phyloP scores from a whole-genome alignment of 2,113 vertebrate genomes.

The Caloenas nicobarica region DNA sequence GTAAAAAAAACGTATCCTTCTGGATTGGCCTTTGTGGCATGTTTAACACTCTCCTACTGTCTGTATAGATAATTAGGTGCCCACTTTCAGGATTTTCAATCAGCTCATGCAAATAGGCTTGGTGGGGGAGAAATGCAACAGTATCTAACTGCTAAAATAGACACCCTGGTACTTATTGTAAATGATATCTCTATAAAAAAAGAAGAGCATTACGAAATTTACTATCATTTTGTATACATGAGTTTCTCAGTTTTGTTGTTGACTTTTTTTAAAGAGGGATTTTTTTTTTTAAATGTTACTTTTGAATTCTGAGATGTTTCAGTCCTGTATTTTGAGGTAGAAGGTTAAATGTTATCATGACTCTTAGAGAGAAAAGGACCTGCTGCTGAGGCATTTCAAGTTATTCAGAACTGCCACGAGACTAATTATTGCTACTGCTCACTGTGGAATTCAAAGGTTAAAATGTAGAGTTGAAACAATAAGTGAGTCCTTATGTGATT shows the following conservation, averaged over 20 bases:
- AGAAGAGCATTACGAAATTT: background rate
- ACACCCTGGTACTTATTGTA: background rate
- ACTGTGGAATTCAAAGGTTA: conserved; percentile 7
- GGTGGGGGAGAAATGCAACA: background rate
- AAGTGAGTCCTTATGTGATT: background rate
- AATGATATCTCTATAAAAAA: background rate
- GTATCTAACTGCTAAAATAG: background rate
- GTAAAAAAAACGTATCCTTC: background rate
- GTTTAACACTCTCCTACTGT: background rate
- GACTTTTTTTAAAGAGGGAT: background rate
- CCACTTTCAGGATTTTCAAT: background rate
- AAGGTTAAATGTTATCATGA: background rate
- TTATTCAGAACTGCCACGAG: background rate
- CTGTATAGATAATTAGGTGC: background rate
- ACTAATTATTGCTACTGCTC: background rate
- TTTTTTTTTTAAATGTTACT: background rate
- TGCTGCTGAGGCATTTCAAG: background rate
- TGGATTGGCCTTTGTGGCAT: background rate
- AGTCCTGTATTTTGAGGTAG: background rate
- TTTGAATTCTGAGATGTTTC: background rate
- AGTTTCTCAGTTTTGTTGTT: background rate
- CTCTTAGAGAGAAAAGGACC: background rate
- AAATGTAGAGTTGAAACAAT: background rate
- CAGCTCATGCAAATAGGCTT: background rate
- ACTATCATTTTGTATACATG: background rate